A percentile compares a stretch with the other conserved stretches of the same genome.
Conservation (phyloP, 2,113 vertebrate species). For the Chloropsis cyanopogon region DNA sequence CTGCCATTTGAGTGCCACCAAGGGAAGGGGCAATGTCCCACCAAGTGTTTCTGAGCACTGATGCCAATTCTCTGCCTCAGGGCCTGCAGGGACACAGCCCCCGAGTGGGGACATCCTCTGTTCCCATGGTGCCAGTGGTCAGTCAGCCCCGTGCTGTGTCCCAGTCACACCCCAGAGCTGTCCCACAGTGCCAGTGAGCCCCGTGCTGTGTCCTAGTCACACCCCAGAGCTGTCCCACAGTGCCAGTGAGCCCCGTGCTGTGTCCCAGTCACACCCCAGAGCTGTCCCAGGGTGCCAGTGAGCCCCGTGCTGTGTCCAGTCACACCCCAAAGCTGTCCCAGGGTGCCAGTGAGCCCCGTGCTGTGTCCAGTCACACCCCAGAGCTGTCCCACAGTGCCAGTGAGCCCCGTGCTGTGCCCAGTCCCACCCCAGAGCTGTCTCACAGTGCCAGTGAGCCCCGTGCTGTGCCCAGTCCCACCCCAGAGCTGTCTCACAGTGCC, state of each 20-base stretch:
- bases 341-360: accelerated
- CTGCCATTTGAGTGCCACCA: accelerated
- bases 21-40: accelerated
- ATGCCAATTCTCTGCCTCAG: not conserved
- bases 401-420: not conserved
- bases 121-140: not conserved
- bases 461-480: not conserved
- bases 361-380: not conserved
- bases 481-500: not conserved
- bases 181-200: not conserved
- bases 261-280: not conserved
- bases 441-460: not conserved
- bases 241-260: not conserved
- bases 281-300: not conserved
- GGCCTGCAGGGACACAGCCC: not conserved
- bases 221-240: not conserved
- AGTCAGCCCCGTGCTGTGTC: not conserved
- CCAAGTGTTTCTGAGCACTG: accelerated
- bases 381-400: not conserved
- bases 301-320: not conserved
- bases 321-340: not conserved
- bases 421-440: not conserved
- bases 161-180: not conserved
- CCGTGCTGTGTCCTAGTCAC: not conserved
- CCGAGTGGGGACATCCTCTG: accelerated